Evolutionary conservation across 2,888 invertebrate species (phyloP).

Genomic region (Cryptops parisi): DNA sequence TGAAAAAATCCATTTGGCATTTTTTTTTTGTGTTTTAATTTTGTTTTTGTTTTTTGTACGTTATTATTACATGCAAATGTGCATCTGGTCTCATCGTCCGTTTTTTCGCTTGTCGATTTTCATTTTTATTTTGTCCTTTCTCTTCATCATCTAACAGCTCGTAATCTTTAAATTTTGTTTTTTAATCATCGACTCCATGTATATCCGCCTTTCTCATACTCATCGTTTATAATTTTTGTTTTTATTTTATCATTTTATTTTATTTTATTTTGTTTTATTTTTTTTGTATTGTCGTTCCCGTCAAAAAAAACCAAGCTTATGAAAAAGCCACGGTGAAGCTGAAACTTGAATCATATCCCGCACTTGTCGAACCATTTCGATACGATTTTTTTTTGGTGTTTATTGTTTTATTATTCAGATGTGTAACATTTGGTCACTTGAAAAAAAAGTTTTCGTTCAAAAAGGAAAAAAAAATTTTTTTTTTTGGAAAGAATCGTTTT

Average conservation of each 20-base stretch:
- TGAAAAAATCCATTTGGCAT: neutral
- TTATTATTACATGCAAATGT: neutral
- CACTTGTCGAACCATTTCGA: too few species aligned
- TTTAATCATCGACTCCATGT: too few species aligned
- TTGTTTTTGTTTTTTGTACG: neutral
- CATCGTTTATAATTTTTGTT: neutral
- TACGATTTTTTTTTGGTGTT: neutral
- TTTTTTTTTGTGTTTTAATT: neutral
- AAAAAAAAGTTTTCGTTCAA: too few species aligned
- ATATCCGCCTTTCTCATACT: neutral
- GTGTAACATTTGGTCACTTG: too few species aligned
- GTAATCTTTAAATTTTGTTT: too few species aligned
- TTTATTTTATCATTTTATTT: neutral
- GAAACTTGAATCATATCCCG: too few species aligned
- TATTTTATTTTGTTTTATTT: neutral
- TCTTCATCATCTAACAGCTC: too few species aligned
- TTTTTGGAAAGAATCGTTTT: neutral
- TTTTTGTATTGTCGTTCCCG: neutral
- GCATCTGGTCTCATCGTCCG: neutral
- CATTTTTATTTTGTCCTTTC: too few species aligned
- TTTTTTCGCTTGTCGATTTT: neutral
- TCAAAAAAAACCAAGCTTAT: too few species aligned
- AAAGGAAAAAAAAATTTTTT: too few species aligned
- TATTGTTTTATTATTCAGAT: too few species aligned
- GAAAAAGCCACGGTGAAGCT: too few species aligned